Conservation (phyloP, 2,888 invertebrate species). For the Erpobdella octoculata region DNA sequence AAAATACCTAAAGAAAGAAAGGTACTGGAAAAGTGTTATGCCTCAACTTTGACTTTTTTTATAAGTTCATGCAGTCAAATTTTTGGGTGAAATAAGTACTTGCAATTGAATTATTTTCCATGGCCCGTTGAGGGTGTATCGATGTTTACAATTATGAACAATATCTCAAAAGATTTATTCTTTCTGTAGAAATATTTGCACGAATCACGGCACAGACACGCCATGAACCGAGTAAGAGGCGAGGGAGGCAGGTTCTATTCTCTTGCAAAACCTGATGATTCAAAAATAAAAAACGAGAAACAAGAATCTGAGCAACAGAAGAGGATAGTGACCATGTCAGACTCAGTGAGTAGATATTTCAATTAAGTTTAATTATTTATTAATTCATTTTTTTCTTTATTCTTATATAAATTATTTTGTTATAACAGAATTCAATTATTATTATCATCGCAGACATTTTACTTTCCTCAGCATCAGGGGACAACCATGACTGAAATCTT, state of each 20-base stretch:
- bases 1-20: slow-evolving; percentile 93
- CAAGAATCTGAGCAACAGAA: neutral
- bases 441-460: neutral
- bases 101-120: too few species aligned
- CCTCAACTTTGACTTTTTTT: neutral
- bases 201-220: slow-evolving; percentile 89
- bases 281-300: slow-evolving; percentile 5
- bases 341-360: neutral
- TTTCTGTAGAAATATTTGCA: slow-evolving; percentile 82
- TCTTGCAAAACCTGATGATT: neutral
- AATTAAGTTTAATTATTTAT: too few species aligned
- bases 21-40: slow-evolving; percentile 54
- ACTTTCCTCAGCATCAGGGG: neutral
- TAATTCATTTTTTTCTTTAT: too few species aligned
- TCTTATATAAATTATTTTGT: too few species aligned
- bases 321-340: slow-evolving; percentile 13
- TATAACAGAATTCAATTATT: neutral
- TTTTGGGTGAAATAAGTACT: neutral
- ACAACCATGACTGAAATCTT: neutral
- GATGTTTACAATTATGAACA: neutral
- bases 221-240: slow-evolving; percentile 91
- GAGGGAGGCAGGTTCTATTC: slow-evolving; percentile 80
- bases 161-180: neutral
- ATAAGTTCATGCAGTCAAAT: neutral
- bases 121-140: too few species aligned